Conservation (phyloP, 1,140 invertebrate species). For the Achatina immaculata region DNA sequence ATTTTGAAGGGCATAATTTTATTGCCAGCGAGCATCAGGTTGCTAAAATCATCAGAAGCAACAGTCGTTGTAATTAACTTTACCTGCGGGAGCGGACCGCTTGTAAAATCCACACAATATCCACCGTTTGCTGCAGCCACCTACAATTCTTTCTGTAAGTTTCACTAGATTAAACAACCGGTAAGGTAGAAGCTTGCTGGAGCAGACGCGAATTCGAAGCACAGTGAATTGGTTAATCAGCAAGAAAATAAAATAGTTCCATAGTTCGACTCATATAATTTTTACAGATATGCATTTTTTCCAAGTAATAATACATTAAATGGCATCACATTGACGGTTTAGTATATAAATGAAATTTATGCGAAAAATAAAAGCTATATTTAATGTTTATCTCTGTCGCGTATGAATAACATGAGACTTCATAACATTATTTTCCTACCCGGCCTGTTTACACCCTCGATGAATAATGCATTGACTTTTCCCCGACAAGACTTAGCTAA, state of each 20-base stretch:
- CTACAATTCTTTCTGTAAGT: neutral
- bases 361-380: neutral
- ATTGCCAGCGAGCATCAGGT: slow-evolving; percentile 14
- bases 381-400: no score
- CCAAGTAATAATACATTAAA: neutral
- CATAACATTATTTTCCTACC: neutral
- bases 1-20: slow-evolving; percentile 23
- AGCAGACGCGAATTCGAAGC: slow-evolving; percentile 33
- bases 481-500: no score
- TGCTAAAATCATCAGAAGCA: slow-evolving; percentile 25
- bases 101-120: slow-evolving; percentile 17
- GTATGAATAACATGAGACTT: neutral
- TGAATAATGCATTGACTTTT: neutral
- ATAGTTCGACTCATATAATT: neutral
- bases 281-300: neutral
- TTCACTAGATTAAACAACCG: slow-evolving; percentile 22
- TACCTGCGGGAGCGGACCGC: slow-evolving; percentile 37
- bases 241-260: slow-evolving; percentile 31
- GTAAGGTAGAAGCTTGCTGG: slow-evolving; percentile 26
- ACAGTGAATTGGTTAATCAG: neutral
- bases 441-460: neutral
- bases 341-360: neutral
- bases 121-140: slow-evolving; percentile 23
- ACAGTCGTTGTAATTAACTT: neutral
- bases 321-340: neutral